phyloP scores from a whole-genome alignment of 2,113 vertebrate genomes.

The Pipa parva region DNA sequence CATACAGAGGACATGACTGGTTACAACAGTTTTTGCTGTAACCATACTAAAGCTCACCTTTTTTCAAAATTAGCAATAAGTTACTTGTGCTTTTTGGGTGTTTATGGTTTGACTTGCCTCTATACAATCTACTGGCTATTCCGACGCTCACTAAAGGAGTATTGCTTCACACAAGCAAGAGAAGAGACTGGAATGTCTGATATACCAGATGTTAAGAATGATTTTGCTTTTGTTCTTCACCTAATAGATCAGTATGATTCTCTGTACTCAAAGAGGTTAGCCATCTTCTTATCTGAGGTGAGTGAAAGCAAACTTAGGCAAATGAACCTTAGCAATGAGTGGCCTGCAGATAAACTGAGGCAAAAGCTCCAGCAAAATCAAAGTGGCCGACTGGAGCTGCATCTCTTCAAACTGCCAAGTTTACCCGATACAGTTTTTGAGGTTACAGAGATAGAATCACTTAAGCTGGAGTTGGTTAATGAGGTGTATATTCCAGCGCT shows the following conservation, averaged over 20 bases:
- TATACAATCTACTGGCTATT: conserved; percentile 87
- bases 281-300: conserved; percentile 84
- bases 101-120: conserved; percentile 76
- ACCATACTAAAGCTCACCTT: conserved; percentile 81
- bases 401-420: conserved; percentile 73
- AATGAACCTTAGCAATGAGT: conserved; percentile 82
- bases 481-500: conserved; percentile 68
- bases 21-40: conserved; percentile 80
- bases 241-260: conserved; percentile 84
- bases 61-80: conserved; percentile 83
- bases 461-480: conserved; percentile 75
- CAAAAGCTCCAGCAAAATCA: conserved; percentile 65
- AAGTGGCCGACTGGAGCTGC: conserved; percentile 67
- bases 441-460: conserved; percentile 69
- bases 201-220: conserved; percentile 84
- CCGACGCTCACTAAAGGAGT: conserved; percentile 77
- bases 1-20: conserved; percentile 75
- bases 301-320: conserved; percentile 80
- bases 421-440: conserved; percentile 80
- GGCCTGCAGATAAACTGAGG: conserved; percentile 75
- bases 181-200: conserved; percentile 82
- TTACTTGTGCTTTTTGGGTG: conserved; percentile 77
- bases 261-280: conserved; percentile 82
- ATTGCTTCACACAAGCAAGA: conserved; percentile 75
- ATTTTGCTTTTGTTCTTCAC: conserved; percentile 87